Base-by-base conservation (phyloP, 1,140 invertebrate genomes). In the Trichonephila clavata region DNA sequence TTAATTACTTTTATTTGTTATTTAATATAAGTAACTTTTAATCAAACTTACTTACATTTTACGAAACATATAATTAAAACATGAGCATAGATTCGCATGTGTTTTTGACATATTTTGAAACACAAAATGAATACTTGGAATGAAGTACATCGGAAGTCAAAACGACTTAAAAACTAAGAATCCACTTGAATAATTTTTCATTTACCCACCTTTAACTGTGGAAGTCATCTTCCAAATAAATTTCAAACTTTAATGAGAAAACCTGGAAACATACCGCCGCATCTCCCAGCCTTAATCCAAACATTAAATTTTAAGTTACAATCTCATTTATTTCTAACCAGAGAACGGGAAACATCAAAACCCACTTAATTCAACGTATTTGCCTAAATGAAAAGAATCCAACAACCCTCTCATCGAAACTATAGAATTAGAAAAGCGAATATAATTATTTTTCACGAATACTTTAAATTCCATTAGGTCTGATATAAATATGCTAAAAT, bases 401-500 rank as follows among this genome's bases (percentile, higher is more conserved):
- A 32, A 27, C 24, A 13, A 2, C 32, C 21, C 71, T 39, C 71
- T 77, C 27, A 18, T 20, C 27, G 16, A 14, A 86, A 39, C 16
- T 86, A 86, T 61, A 32, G n/a, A 60, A 61, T 86, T 86, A 61
- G 27, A 86, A 86, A 24, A 86, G 84, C 84, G 50, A 32, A 63
- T 63, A 86, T 86, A 86, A 86, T 86, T 86, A 86, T 86, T 86
- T 86, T 60, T 60, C 60, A 20, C 13, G 57, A 39, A 32, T 57
- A 86, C 57, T 86, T 65, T 60, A 86, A 61, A 86, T 86, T 86
- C 84, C 84, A 86, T 86, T 86, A 86, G 24, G 16, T 39, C 32
- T 27, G 84, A 86, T 63, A 86, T 61, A 86, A 86, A 86, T 86
- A 86, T 86, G 84, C 65, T 86, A 86, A 86, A 83, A 39, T 61